Evolutionary conservation across 2,113 vertebrate species (phyloP), one percentile per base, ranked within the genome.

Genomic region (Poeciliopsis prolifica): DNA sequence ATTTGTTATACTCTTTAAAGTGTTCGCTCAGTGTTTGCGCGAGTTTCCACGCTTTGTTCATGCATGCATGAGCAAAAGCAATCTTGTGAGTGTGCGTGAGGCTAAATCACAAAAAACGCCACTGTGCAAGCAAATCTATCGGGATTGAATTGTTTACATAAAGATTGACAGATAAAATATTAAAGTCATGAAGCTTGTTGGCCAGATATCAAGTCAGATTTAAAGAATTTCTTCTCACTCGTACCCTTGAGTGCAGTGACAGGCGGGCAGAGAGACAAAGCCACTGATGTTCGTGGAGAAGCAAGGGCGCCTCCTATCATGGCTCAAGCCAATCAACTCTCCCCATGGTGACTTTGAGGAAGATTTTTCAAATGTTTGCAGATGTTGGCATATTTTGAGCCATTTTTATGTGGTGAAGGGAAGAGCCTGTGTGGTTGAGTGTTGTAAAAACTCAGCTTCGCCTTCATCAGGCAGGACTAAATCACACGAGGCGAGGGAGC

Each of bases 281-380:
- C 86, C 74, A 76, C 84, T 88, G 79, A 91, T 78, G 81, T 80
- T 74, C 65, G 30, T 75, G 78, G 72, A 80, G 76, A 77, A 65
- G 79, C 76, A 67, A 72, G 72, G 79, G 83, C 70, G 85, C 81
- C 86, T 89, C 77, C 86, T 84, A 86, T 90, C 84, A 76, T 74
- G 67, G 84, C 79, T 85, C 85, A 70, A 84, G 83, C 86, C 91
- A 84, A 82, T 83, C 89, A 83, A 79, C 84, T 79, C 58, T 65
- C 78, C 84, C 90, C 75, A 82, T 82, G 83, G 86, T 31, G 75
- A 93, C 91, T 93, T 87, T 91, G 90, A 90, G 86, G 88, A 92
- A 87, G 88, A 94, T 94, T 92, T 92, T 91, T 92, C 91, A 93
- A 95, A 94, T 94, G 93, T 93, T 94, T 94, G 92, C 94, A 94